Evolutionary conservation across 1,140 invertebrate genomes (phyloP).

Genomic region (Parapsyche elsis): DNA sequence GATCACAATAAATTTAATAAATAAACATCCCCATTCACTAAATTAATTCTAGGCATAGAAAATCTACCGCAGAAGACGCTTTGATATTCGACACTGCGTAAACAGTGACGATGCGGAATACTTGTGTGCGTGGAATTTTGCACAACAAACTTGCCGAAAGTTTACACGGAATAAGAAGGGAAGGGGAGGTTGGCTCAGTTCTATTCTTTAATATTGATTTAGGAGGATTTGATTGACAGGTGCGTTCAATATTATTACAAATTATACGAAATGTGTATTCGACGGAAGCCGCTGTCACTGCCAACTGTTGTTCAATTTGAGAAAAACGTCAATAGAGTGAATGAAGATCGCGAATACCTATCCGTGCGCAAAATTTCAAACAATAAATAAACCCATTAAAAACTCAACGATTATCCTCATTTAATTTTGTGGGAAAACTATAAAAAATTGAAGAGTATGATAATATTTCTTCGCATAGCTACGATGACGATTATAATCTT

Average conservation of each 20-base stretch:
- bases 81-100: slow-evolving; percentile 11
- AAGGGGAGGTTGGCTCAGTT: neutral
- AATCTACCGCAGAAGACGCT: slow-evolving; percentile 1
- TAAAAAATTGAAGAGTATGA: no score
- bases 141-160: neutral
- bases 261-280: slow-evolving; percentile 23
- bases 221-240: slow-evolving; percentile 25
- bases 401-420: neutral
- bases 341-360: no score
- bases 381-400: neutral
- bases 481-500: neutral
- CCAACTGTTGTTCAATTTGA: slow-evolving; percentile 21
- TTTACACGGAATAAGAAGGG: neutral
- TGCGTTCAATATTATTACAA: slow-evolving; percentile 6
- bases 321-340: neutral
- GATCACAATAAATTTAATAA: slow-evolving; percentile 24
- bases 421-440: no score
- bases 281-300: slow-evolving; percentile 1
- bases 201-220: slow-evolving; percentile 4
- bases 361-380: no score
- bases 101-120: neutral
- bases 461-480: neutral
- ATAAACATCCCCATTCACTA: slow-evolving; percentile 9
- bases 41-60: slow-evolving; percentile 27
- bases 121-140: neutral